Evolutionary conservation across 2,113 vertebrate genomes (phyloP).

Genomic region (Balaeniceps rex): DNA sequence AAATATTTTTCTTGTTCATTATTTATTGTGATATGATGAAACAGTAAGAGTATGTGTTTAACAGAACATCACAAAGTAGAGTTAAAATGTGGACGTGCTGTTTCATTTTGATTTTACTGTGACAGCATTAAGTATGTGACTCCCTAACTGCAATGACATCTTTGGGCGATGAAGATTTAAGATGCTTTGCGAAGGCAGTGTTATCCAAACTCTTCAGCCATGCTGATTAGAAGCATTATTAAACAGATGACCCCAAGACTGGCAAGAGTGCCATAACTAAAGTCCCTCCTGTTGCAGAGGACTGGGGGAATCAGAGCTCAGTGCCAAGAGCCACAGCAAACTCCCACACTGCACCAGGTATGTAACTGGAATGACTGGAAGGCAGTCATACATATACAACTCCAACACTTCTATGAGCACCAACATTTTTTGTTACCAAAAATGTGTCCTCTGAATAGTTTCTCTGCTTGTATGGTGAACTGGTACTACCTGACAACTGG

Average conservation of each 20-base stretch:
- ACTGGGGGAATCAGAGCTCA: neutral
- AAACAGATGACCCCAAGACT: neutral
- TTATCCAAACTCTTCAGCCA: constrained; percentile 38
- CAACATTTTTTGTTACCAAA: neutral
- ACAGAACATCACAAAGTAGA: constrained; percentile 35
- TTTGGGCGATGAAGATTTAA: constrained; percentile 66
- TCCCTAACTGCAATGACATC: constrained; percentile 44
- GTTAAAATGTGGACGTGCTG: constrained; percentile 23
- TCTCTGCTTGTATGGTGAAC: neutral
- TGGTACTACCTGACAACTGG: neutral
- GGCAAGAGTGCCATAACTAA: neutral
- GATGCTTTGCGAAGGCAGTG: constrained; percentile 56
- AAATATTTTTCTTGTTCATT: constrained; percentile 56
- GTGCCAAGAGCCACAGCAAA: neutral
- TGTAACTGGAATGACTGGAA: neutral
- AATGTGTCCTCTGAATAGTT: neutral
- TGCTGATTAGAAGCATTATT: constrained; percentile 28
- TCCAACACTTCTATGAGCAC: neutral
- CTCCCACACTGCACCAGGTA: no score
- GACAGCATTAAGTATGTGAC: constrained; percentile 54
- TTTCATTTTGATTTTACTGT: constrained; percentile 26
- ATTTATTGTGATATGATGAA: constrained; percentile 28
- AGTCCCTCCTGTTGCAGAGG: neutral
- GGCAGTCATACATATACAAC: neutral
- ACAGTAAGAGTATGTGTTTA: constrained; percentile 1